Evolutionary conservation across 2,888 invertebrate genomes (phyloP), one percentile per base, ranked within the genome.

Genomic region (Drosophila eohydei): DNA sequence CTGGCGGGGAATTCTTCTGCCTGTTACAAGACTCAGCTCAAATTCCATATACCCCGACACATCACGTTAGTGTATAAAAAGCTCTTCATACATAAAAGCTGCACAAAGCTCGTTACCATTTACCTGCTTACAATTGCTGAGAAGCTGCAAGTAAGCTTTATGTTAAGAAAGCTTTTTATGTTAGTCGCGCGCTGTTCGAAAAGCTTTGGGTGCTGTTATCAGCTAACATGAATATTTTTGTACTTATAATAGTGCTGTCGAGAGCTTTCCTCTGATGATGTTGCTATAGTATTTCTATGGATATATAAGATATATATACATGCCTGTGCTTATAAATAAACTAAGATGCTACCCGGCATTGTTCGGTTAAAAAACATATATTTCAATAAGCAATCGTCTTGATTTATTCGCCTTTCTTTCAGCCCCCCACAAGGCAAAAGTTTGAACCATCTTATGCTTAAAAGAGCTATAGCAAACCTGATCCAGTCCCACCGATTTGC

Each of bases 121-220:
- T 21, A 21, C 7, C 8, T 12, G 21, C 21, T 21, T 6, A 1
- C 2, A 3, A 12, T 3, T 26, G 26, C 26, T 5, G 12, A 34
- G 34, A 6, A 50, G 32, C 32, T 34, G 3, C 7, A 7, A 0
- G 3, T 32, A 4, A 36, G 34, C 36, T 14, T 52, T 36, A 4
- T 14, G 26, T 9, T 52, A 34, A 5, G 2, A 8, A 34, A n/a
- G 36, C 36, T 8, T 36, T 36, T 21, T 2, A 36, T 32, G 11
- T n/a, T 32, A 50, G 28, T n/a, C 9, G 6, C 2, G 11, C 16
- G 21, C 34, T 52, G 26, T 52, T 52, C 36, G 1, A 3, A 36
- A 34, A 52, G 36, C 34, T 52, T 34, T 50, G 16, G 50, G 50
- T 50, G n/a, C 50, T 11, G 16, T 5, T 5, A 50, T 50, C 9